Base-by-base conservation (phyloP, 1,140 invertebrate genomes). In the Tetragnatha versicolor region DNA sequence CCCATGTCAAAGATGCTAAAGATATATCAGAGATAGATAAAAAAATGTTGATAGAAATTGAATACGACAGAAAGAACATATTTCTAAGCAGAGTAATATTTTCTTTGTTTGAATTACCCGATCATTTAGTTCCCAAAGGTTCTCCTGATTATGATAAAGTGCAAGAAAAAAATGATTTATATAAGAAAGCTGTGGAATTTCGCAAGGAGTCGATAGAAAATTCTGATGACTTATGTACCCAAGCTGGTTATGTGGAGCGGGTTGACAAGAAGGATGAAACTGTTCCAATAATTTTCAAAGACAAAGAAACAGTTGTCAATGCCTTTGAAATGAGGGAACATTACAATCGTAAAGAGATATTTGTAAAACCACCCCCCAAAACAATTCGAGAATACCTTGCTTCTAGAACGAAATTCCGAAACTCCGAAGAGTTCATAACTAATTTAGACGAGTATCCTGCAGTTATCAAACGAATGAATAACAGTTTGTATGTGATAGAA, bases 21-120 rank as follows among this genome's bases (percentile, higher is more conserved):
- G n/a, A n/a, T n/a, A n/a, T n/a, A 27, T 25, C 22, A 17, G 4
- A 25, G 22, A 35, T 22, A 51, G 1, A 6, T 22, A 70, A 37
- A 17, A 53, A 37, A 70, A 27, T 33, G 12, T 31, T 9, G 22
- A 20, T 51, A 2, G 27, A 20, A 14, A 77, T 77, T 29, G 31
- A 53, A 5, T 77, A 65, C 31, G 35, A 51, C 27, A 77, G 73
- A 33, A 77, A 65, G 42, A 77, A 66, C 25, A 77, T 77, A 12
- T 77, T 65, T 55, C 27, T 77, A 25, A 65, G 73, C 25, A 35
- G 61, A 37, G 47, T 65, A 20, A 35, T 77, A 39, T 53, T 66
- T 29, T 29, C 42, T 9, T 20, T 53, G 7, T 77, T 65, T 39
- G 73, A 77, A 42, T 25, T 65, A 22, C 58, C 60, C 25, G 73